Conservation (phyloP, 2,797 vertebrate genomes). For the Sebastes diaconus region DNA sequence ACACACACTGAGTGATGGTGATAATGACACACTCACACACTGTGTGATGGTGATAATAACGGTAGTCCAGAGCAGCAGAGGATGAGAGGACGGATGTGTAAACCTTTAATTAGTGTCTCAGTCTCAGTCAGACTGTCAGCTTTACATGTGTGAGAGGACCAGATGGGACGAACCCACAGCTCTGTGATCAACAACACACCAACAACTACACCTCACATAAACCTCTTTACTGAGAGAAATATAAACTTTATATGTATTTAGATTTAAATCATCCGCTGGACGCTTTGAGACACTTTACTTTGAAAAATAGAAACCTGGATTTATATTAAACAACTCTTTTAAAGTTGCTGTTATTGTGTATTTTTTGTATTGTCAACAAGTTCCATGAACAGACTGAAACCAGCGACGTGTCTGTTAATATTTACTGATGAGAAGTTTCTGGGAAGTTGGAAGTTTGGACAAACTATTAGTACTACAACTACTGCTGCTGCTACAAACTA, state of each 20-base stretch:
- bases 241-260: no score
- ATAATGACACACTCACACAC: constrained; percentile 15
- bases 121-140: constrained; percentile 48
- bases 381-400: neutral
- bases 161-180: constrained; percentile 34
- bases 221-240: no score
- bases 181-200: constrained; percentile 13
- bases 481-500: neutral
- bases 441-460: neutral
- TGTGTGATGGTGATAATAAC: constrained; percentile 36
- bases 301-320: no score
- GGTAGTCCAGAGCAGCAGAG: constrained; percentile 16
- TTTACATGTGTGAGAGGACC: constrained; percentile 40
- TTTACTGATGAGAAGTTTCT: neutral
- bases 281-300: no score
- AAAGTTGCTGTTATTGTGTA: neutral
- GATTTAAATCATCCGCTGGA: no score
- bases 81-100: constrained; percentile 50
- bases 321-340: no score
- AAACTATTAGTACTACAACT: neutral
- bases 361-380: neutral
- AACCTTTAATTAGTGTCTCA: constrained; percentile 69
- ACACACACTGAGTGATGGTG: constrained; percentile 10
- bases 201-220: neutral
- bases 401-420: neutral